Evolutionary conservation across 2,113 vertebrate species (phyloP).

Genomic region (Girardinichthys multiradiatus): DNA sequence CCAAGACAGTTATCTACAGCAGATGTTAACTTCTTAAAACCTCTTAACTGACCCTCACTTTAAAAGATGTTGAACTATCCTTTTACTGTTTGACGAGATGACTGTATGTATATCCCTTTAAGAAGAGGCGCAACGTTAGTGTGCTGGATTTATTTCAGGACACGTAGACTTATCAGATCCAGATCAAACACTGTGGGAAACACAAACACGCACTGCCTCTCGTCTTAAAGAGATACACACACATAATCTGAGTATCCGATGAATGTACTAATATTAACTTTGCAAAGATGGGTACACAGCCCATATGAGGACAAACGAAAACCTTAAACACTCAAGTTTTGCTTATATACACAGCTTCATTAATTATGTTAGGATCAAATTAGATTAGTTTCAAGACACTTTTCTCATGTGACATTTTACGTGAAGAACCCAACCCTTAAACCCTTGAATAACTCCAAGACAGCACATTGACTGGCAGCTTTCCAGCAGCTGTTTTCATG

Average conservation of each 20-base stretch:
- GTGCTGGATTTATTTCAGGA: neutral
- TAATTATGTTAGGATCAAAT: neutral
- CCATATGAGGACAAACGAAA: neutral
- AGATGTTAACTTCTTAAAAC: no score
- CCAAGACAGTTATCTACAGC: no score
- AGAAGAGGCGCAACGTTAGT: neutral
- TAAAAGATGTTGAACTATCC: neutral
- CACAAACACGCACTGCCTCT: neutral
- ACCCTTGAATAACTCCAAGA: neutral
- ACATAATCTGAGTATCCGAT: no score
- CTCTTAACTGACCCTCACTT: neutral
- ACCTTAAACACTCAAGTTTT: neutral
- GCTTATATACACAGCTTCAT: neutral
- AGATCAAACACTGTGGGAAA: neutral
- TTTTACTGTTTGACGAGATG: neutral
- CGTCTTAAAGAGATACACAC: neutral
- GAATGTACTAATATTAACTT: neutral
- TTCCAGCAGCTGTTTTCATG: neutral
- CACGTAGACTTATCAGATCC: neutral
- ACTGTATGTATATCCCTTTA: neutral
- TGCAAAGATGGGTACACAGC: neutral
- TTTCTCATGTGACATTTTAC: neutral
- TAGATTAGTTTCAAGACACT: neutral
- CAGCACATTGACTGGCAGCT: neutral
- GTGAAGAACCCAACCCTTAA: neutral